Evolutionary conservation across 2,888 invertebrate genomes (phyloP), one percentile per base, ranked within the genome.

Genomic region (Leucophenga montana): DNA sequence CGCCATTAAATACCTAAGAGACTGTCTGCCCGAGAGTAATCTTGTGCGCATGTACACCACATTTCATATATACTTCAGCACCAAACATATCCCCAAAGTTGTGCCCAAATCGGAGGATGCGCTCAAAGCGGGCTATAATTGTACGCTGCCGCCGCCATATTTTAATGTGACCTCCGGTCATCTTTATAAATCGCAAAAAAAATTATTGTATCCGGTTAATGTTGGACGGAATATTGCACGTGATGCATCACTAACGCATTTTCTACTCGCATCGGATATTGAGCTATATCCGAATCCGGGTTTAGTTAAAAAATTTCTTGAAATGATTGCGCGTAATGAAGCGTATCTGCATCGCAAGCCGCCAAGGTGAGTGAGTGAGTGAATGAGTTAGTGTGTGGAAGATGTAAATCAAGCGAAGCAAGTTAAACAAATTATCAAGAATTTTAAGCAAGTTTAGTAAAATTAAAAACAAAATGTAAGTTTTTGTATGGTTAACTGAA

Each of bases 221-320:
- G 95, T 96, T 11, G 96, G 95, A 0, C 91, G 97, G 39, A 97
- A 97, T 88, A 91, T 96, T n/a, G 97, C 97, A 0, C 91, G 97
- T 59, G 95, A 95, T 81, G 91, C 93, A 39, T 94, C 96, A 0
- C 91, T 93, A 57, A 96, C 97, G 0, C 93, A 95, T 86, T 97
- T 92, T 87, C 91, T 97, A 53, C 91, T 97, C 69, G 93, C 96
- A 31, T 95, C 95, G 67, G 97, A 97, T 87, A 95, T 97, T 81
- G 97, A 97, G 88, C 91, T 97, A 69, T 97, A 97, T 88, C 97
- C 97, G 61, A 95, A 94, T 89, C 94, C 95, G 8, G 92, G 94
- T 79, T 89, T 97, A 78, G 94, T 95, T 67, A 91, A 92, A 27
- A 92, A 93, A 86, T 97, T 97, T 89, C 90, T 97, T 77, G 93